phyloP scores from a whole-genome alignment of 2,888 invertebrate species.

The Amphipoea oculea region DNA sequence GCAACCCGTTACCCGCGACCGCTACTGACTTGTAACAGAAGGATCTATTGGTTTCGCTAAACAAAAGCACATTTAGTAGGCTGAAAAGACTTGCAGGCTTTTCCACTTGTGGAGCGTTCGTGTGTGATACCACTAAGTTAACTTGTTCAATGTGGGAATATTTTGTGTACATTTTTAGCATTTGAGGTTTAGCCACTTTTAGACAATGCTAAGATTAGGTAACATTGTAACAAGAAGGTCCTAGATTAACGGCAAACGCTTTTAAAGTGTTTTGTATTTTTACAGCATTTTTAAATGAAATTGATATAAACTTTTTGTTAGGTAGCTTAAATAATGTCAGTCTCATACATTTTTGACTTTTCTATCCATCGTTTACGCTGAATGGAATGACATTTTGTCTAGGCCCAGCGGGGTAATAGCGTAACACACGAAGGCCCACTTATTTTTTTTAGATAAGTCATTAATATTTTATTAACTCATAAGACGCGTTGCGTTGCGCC shows the following conservation, averaged over 20 bases:
- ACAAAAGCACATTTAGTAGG: slow-evolving; percentile 43
- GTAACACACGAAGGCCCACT: background rate
- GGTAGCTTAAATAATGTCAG: background rate
- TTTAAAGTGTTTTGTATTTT: background rate
- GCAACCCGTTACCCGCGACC: slow-evolving; percentile 46
- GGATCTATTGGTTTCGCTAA: slow-evolving; percentile 67
- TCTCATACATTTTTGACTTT: background rate
- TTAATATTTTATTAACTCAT: too few species aligned
- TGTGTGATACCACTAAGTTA: background rate
- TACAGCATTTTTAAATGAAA: background rate
- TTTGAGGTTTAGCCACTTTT: background rate
- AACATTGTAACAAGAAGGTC: background rate
- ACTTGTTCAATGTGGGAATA: background rate
- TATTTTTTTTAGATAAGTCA: too few species aligned
- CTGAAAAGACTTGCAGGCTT: slow-evolving; percentile 16
- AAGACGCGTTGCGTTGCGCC: too few species aligned
- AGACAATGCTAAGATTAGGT: background rate
- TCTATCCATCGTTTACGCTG: background rate
- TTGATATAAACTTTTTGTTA: background rate
- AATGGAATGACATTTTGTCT: background rate
- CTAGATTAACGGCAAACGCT: background rate
- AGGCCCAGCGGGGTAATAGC: background rate
- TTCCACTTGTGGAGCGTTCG: slow-evolving; percentile 18
- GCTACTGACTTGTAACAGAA: slow-evolving; percentile 61
- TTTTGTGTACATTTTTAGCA: background rate